phyloP scores from a whole-genome alignment of 2,797 vertebrate species.

The Micromesistius poutassou region DNA sequence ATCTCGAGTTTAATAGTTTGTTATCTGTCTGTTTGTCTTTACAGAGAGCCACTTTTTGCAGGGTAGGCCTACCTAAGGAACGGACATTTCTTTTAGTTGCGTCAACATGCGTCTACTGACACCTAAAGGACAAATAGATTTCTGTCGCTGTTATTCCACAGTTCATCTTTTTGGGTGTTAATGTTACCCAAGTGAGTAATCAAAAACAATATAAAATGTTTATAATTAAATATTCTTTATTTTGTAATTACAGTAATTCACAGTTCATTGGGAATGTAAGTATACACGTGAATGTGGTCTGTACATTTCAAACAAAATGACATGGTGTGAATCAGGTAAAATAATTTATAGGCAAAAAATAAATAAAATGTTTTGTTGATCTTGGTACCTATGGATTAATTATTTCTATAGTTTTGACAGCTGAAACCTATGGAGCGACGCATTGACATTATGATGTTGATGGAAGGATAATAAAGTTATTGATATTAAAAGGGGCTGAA shows the following conservation, averaged over 20 bases:
- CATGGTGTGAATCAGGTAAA: slow-evolving; percentile 6
- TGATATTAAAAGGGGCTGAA: not conserved
- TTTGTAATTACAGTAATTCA: slow-evolving; percentile 69
- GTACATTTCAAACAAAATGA: slow-evolving; percentile 24
- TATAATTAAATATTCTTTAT: slow-evolving; percentile 61
- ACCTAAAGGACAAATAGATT: slow-evolving; percentile 71
- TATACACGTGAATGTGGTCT: slow-evolving; percentile 47
- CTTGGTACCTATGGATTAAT: slow-evolving; percentile 45
- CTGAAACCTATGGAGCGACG: not conserved
- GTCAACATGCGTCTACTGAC: slow-evolving; percentile 64
- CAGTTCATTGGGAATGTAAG: slow-evolving; percentile 66
- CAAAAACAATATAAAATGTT: slow-evolving; percentile 7
- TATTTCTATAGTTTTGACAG: not conserved
- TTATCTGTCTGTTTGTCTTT: not conserved
- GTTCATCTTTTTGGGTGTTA: not conserved
- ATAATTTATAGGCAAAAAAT: slow-evolving; percentile 22
- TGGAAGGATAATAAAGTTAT: not conserved
- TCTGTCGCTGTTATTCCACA: not conserved
- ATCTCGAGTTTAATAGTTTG: not conserved
- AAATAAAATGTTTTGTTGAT: slow-evolving; percentile 63
- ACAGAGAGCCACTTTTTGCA: not conserved
- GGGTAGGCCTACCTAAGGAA: not conserved
- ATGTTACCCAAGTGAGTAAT: not conserved
- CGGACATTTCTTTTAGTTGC: not conserved
- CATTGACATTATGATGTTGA: not conserved